A percentile compares a stretch with the other conserved stretches of the same genome.
These are phyloP conservation scores for Coboldia fuscipes DNA, from an alignment of 1,140 invertebrate genomes.

Conservation along the genomic window DNA sequence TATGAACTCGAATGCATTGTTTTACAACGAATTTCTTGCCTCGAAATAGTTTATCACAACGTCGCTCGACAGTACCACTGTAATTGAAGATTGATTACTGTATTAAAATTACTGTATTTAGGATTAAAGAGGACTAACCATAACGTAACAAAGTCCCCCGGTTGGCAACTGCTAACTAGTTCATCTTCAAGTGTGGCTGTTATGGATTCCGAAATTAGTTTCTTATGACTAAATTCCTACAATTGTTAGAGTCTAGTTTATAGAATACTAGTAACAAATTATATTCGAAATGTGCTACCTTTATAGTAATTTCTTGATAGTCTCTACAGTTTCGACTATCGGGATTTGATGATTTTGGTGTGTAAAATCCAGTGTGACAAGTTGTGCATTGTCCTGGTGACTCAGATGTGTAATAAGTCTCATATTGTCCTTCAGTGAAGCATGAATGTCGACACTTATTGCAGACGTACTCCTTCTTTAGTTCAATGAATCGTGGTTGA, in stretches of 20 bases:
- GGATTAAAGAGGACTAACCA: no score
- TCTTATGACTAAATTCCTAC: slow-evolving; percentile 55
- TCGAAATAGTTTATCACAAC: slow-evolving; percentile 38
- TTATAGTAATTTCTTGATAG: slow-evolving; percentile 80
- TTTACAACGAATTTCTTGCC: slow-evolving; percentile 46
- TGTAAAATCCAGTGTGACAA: slow-evolving; percentile 28
- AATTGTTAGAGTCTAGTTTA: slow-evolving; percentile 8
- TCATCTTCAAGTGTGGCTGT: slow-evolving; percentile 69
- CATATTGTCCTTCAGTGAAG: slow-evolving; percentile 41
- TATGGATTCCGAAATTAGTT: slow-evolving; percentile 53
- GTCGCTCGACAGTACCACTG: slow-evolving; percentile 53
- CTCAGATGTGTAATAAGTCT: slow-evolving; percentile 36
- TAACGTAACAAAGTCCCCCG: slow-evolving; percentile 69
- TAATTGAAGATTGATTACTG: background rate
- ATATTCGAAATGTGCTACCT: slow-evolving; percentile 24
- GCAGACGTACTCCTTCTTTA: slow-evolving; percentile 49
- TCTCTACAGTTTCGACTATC: slow-evolving; percentile 43
- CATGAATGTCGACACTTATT: slow-evolving; percentile 52
- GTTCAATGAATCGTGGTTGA: slow-evolving; percentile 53
- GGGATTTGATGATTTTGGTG: slow-evolving; percentile 27
- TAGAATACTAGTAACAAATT: background rate
- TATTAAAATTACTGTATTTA: background rate
- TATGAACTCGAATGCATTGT: slow-evolving; percentile 48
- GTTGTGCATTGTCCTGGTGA: slow-evolving; percentile 36
- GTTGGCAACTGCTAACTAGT: slow-evolving; percentile 67